These are phyloP conservation scores for Amblyopsis rosae DNA, from an alignment of 2,113 vertebrate genomes.

Conservation along the genomic window DNA sequence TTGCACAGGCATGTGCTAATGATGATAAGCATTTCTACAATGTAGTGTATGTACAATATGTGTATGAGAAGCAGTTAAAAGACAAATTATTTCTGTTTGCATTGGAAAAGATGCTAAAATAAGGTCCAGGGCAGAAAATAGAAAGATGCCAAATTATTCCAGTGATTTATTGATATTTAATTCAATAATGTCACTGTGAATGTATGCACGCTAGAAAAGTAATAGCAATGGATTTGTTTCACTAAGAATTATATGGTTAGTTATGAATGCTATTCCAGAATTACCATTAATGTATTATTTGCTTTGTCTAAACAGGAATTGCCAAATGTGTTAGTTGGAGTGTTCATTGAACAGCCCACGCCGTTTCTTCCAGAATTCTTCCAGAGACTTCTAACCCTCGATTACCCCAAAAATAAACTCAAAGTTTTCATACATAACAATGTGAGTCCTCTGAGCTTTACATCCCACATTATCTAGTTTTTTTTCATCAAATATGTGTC, in stretches of 20 bases:
- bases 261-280: conserved; percentile 44
- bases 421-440: conserved; percentile 94
- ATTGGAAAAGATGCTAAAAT: too few species aligned
- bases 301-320: conserved; percentile 79
- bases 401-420: conserved; percentile 90
- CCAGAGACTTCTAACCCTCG: conserved; percentile 82
- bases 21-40: too few species aligned
- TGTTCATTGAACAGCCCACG: conserved; percentile 97
- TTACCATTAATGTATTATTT: conserved; percentile 19
- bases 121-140: too few species aligned
- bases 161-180: too few species aligned
- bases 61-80: too few species aligned
- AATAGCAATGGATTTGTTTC: conserved; percentile 6
- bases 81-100: too few species aligned
- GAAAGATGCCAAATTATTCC: too few species aligned
- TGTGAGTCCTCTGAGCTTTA: conserved; percentile 75
- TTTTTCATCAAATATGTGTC: background rate
- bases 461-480: background rate
- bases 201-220: background rate
- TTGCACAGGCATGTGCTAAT: too few species aligned
- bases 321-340: conserved; percentile 86
- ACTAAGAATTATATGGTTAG: conserved; percentile 31
- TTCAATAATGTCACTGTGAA: background rate
- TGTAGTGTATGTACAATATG: too few species aligned
- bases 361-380: conserved; percentile 96